A percentile compares a stretch with the other conserved stretches of the same genome.
phyloP scores from a whole-genome alignment of 2,113 vertebrate genomes.

The Charadrius vociferus region DNA sequence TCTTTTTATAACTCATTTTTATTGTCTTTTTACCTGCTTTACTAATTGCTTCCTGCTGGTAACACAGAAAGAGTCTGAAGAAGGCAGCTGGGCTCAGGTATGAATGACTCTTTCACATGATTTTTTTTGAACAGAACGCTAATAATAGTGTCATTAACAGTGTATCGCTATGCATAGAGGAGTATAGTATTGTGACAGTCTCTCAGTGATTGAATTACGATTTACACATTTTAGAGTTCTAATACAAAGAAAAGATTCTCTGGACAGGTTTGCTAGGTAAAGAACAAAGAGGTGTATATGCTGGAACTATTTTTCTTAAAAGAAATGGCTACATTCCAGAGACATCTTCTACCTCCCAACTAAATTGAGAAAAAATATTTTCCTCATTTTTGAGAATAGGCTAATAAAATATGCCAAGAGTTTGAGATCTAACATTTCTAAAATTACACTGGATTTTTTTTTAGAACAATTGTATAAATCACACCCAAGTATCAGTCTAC shows the following conservation, averaged over 20 bases:
- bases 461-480: not conserved
- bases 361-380: not conserved
- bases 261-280: not conserved
- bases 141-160: not conserved
- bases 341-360: not conserved
- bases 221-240: not conserved
- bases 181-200: not conserved
- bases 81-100: slow-evolving; percentile 99
- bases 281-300: not conserved
- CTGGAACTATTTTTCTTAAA: not conserved
- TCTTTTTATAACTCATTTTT: slow-evolving; percentile 40
- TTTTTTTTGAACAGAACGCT: not conserved
- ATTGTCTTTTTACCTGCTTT: slow-evolving; percentile 63
- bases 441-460: not conserved
- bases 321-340: not conserved
- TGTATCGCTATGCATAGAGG: not conserved
- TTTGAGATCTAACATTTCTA: not conserved
- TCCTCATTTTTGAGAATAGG: not conserved
- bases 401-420: not conserved
- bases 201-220: not conserved
- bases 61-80: slow-evolving; percentile 91
- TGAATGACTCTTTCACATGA: slow-evolving; percentile 55
- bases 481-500: not conserved
- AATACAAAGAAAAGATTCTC: not conserved
- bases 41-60: slow-evolving; percentile 64